Conservation (phyloP, 2,113 vertebrate species). For the Smithornis capensis region DNA sequence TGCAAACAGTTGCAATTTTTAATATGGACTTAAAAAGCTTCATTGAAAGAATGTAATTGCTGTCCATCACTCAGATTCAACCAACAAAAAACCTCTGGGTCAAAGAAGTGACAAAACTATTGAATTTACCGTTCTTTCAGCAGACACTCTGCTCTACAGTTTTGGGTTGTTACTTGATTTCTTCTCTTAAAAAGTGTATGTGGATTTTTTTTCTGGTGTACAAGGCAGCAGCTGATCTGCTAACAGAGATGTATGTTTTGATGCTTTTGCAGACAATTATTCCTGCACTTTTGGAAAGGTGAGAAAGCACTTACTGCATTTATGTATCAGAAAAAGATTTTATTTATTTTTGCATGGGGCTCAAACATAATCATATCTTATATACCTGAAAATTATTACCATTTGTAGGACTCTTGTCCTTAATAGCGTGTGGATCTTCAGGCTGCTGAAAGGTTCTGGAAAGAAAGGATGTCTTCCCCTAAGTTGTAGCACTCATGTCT, state of each 20-base stretch:
- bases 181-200: neutral
- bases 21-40: neutral
- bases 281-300: neutral
- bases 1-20: neutral
- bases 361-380: neutral
- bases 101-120: neutral
- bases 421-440: neutral
- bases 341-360: neutral
- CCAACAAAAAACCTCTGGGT: neutral
- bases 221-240: neutral
- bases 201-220: neutral
- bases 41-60: neutral
- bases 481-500: neutral
- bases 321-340: neutral
- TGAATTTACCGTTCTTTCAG: neutral
- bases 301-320: neutral
- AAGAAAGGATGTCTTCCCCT: neutral
- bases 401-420: neutral
- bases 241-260: neutral
- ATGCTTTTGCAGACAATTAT: neutral
- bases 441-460: neutral
- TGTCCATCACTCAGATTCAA: neutral
- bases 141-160: neutral
- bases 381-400: neutral
- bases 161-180: neutral